Base-by-base conservation (phyloP, 1,140 invertebrate genomes). In the Macrotrachela quadricornifera region DNA sequence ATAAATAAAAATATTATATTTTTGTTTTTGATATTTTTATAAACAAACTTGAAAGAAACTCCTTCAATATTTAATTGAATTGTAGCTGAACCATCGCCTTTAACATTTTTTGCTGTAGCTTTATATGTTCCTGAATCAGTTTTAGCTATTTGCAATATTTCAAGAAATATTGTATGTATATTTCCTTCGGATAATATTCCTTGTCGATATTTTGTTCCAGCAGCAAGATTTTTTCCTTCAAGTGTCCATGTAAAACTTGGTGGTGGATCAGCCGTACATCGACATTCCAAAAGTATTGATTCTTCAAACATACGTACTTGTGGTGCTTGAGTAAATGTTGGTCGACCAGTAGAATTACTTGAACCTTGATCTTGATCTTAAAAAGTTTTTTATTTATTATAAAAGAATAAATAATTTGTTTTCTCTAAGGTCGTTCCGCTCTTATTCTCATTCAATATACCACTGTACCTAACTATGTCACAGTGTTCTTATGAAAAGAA, bases 221-320 rank as follows among this genome's bases (percentile, higher is more conserved):
- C 79, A 12, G 80, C 71, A 52, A 83, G 78, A 57, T 85, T 82
- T 54, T 79, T 79, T 41, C 80, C 81, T 58, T 83, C 83, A 49
- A 86, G 73, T 61, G 84, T 84, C 86, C 90, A 95, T n/a, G 79
- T 78, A 4, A 88, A 85, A 13, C 78, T 85, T 10, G 92, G 92
- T 73, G 85, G 83, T 0, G 91, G 90, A 74, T 90, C 88, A 36
- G 83, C 91, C 56, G 81, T 78, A 64, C 86, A 96, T 13, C 41
- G 48, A 43, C 46, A 48, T 15, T 48, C 52, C 38, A 54, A 54
- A 17, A 54, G 36, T 21, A 54, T 48, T 43, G 45, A 46, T 16
- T 54, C 46, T 17, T 54, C 52, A 11, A 54, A 38, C 17, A 48
- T 46, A 49, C 52, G 46, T 36, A 54, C 48, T 6, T 46, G 41